Base-by-base conservation (phyloP, 2,888 invertebrate genomes). In the Calliopum simillimum region DNA sequence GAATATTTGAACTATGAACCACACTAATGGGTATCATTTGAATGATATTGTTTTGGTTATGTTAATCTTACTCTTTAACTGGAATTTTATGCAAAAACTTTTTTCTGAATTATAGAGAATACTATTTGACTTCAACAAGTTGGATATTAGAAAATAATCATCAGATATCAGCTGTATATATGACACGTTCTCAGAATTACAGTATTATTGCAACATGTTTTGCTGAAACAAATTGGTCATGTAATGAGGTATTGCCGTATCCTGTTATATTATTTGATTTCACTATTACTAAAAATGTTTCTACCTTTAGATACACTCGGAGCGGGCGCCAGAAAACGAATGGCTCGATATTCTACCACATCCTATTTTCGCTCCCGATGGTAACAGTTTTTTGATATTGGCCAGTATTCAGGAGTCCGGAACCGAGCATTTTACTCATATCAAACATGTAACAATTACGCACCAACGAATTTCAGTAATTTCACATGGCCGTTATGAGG, bases 181-280 rank as follows among this genome's bases (percentile, higher is more conserved):
- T 97, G 91, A 96, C 96, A 86, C 90, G 98, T 78, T 92, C 94
- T 56, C 98, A 98, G 87, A 98, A 98, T 86, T 89, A 94, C 76
- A 94, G 95, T 78, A 90, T 96, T 73, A 91, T 97, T 79, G 93
- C 95, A 74, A 91, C 95, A 74, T 98, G 98, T 86, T 90, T 91
- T 72, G 91, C 92, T 56, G 93, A 79, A 47, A 68, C 93, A 8
- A 92, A 91, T 82, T 94, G 95, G 92, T 91, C 91, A 69, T 98
- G 98, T 87, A 89, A 90, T 76, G 93, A 95, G 90, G 96, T 95
- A 63, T 56, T 56, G 12, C n/a, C 49, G n/a, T 16, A 51, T 16
- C 19, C 6, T 21, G 6, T 25, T 49, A 47, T 64, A 8, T 47
- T 23, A 23, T 58, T 13, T 58, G 16, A 25, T 13, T 56, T 21